Evolutionary conservation across 2,797 vertebrate species (phyloP), one percentile per base, ranked within the genome.

Genomic region (Malurus splendens): DNA sequence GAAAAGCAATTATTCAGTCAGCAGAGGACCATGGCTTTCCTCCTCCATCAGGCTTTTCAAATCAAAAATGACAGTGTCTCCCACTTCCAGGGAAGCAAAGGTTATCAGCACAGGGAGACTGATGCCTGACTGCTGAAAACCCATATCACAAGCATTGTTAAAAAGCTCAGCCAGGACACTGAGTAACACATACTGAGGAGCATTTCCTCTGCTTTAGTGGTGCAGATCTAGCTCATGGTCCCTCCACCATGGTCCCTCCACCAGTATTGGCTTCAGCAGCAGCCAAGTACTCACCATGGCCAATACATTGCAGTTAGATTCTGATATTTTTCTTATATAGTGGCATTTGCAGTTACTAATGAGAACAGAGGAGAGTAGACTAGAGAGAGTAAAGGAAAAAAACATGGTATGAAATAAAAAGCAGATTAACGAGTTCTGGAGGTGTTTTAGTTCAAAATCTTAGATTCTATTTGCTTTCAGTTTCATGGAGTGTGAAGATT

Each of bases 161-260:
- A 97, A 95, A 98, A 98, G 88, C 97, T 99, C 76, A 98, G 96
- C 92, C 94, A 96, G 60, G 96, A 98, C 74, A 97, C 98, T 57
- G 96, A 98, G 98, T 98, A 97, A 16, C 3, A 24, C 23, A 7
- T 0, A 2, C 2, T 0, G 0, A 75, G 28, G 12, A 67, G 19
- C 7, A 9, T 52, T 48, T 56, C 23, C 20, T 14, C 72, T 38
- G n/a, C 14, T 25, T 16, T 18, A 15, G 22, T n/a, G 44, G 16
- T 47, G 38, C 51, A 67, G 51, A 45, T n/a, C 12, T 42, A 52
- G 25, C 48, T 23, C 17, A 4, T 52, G 41, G 32, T 50, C 62
- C 38, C 14, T 44, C 44, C 67, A 56, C 10, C 32, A 24, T n/a
- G n/a, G n/a, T n/a, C n/a, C n/a, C n/a, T n/a, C n/a, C n/a, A n/a